phyloP scores from a whole-genome alignment of 2,888 invertebrate species.

The Cepaea hortensis region DNA sequence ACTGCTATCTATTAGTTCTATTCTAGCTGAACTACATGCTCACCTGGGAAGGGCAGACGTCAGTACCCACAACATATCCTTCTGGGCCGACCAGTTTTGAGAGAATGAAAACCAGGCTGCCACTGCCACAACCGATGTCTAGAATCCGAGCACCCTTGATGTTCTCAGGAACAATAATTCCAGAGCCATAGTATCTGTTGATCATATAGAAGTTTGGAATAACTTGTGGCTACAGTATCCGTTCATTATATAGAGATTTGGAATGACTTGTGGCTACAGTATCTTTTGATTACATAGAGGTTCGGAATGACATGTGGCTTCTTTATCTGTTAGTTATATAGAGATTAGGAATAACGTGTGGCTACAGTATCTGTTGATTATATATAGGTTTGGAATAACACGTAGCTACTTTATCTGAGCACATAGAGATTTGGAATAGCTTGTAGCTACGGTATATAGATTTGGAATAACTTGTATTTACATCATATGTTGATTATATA shows the following conservation, averaged over 20 bases:
- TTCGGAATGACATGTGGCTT: slow-evolving; percentile 40
- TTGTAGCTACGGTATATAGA: too few relatives aligned
- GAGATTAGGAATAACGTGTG: not conserved
- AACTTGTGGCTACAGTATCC: slow-evolving; percentile 58
- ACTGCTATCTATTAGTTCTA: too few relatives aligned
- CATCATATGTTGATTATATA: not conserved
- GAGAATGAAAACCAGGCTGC: slow-evolving; percentile 61
- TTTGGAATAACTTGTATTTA: not conserved
- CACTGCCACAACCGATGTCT: slow-evolving; percentile 64
- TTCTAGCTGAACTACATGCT: not conserved
- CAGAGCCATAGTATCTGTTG: slow-evolving; percentile 64
- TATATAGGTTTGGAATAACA: too few relatives aligned
- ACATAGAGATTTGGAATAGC: too few relatives aligned
- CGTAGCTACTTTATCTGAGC: not conserved
- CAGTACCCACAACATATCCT: slow-evolving; percentile 61
- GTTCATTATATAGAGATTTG: not conserved
- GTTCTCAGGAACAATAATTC: slow-evolving; percentile 59
- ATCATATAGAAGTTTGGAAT: not conserved
- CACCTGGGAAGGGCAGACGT: slow-evolving; percentile 60
- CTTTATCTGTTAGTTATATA: slow-evolving; percentile 56
- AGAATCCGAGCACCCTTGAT: slow-evolving; percentile 57
- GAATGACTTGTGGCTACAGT: slow-evolving; percentile 53
- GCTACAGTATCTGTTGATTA: not conserved
- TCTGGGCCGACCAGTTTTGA: slow-evolving; percentile 60
- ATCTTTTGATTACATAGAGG: slow-evolving; percentile 51